phyloP scores from a whole-genome alignment of 2,113 vertebrate species.

The Euleptes europaea region DNA sequence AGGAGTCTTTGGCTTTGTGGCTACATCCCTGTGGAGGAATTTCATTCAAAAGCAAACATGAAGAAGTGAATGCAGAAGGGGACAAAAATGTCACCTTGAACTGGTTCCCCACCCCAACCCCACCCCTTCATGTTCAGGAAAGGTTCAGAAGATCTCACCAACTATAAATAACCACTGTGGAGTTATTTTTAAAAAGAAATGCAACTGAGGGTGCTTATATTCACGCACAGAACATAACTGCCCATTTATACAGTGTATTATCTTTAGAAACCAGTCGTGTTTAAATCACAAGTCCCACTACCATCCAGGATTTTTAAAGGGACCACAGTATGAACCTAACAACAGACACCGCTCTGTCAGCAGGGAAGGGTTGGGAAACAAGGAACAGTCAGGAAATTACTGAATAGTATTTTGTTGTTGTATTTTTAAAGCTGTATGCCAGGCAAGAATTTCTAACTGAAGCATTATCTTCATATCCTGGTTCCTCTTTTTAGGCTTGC shows the following conservation, averaged over 20 bases:
- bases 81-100: neutral
- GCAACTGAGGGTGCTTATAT: constrained; percentile 19
- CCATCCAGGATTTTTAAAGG: constrained; percentile 12
- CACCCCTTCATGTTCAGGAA: neutral
- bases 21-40: neutral
- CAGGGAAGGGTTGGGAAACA: neutral
- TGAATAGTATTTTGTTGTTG: constrained; percentile 22
- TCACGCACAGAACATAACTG: constrained; percentile 36
- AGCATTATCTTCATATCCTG: constrained; percentile 24
- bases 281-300: constrained; percentile 43
- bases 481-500: neutral
- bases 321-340: constrained; percentile 37
- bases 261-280: constrained; percentile 54
- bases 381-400: constrained; percentile 31
- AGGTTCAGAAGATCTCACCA: constrained; percentile 23
- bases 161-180: constrained; percentile 48
- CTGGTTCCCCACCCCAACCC: neutral
- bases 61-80: neutral
- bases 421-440: constrained; percentile 8
- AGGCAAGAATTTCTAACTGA: constrained; percentile 31
- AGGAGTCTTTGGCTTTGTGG: neutral
- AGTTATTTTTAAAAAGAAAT: constrained; percentile 44
- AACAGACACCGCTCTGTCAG: constrained; percentile 26
- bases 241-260: constrained; percentile 40
- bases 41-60: accelerated